phyloP scores from a whole-genome alignment of 2,888 invertebrate species.

The Xestobium rufovillosum region DNA sequence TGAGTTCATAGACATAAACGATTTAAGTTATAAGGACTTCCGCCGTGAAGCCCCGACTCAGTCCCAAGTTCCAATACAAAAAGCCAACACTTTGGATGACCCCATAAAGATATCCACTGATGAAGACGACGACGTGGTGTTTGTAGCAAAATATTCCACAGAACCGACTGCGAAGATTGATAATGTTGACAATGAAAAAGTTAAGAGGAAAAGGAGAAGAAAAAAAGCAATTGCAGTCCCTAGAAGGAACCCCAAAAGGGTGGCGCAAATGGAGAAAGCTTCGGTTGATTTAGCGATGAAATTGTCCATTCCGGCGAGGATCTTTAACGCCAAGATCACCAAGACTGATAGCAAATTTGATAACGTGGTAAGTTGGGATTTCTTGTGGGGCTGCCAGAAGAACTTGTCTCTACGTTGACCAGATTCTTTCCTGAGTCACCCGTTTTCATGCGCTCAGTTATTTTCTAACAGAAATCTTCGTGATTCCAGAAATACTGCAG shows the following conservation, averaged over 20 bases:
- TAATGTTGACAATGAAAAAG: slow-evolving; percentile 6
- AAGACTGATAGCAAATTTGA: slow-evolving; percentile 7
- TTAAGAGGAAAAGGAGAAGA: slow-evolving; percentile 6
- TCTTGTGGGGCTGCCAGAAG: slow-evolving; percentile 1
- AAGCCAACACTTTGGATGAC: not conserved
- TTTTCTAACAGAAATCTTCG: too few relatives aligned
- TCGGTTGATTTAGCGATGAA: slow-evolving; percentile 22
- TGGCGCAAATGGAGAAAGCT: slow-evolving; percentile 21
- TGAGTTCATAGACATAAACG: slow-evolving; percentile 10
- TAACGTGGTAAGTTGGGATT: slow-evolving; percentile 8
- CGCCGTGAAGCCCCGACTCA: not conserved
- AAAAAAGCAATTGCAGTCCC: slow-evolving; percentile 8
- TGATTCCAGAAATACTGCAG: slow-evolving; percentile 10
- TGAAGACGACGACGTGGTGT: slow-evolving; percentile 30
- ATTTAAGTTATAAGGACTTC: slow-evolving; percentile 1
- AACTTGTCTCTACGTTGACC: not conserved
- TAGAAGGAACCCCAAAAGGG: slow-evolving; percentile 20
- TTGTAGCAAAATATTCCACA: slow-evolving; percentile 28
- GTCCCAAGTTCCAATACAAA: not conserved
- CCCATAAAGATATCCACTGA: slow-evolving; percentile 6
- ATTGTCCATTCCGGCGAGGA: slow-evolving; percentile 17
- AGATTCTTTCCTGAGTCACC: too few relatives aligned
- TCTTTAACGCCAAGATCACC: slow-evolving; percentile 17
- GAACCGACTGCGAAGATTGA: slow-evolving; percentile 5
- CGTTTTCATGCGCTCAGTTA: too few relatives aligned